A percentile compares a stretch with the other conserved stretches of the same genome.
phyloP scores from a whole-genome alignment of 2,113 vertebrate genomes.

The Mormoops blainvillei region DNA sequence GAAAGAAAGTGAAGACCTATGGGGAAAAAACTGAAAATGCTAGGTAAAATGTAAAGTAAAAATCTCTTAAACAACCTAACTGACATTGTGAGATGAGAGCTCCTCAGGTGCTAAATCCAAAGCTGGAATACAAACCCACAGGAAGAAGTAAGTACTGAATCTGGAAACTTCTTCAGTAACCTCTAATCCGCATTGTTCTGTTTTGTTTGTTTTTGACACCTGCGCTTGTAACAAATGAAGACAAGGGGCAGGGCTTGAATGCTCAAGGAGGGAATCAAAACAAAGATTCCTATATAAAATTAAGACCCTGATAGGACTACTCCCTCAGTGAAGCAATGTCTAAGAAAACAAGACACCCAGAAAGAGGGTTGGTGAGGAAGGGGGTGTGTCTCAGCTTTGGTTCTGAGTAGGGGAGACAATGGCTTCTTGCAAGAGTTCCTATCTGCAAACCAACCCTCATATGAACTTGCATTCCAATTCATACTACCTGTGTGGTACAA shows the following conservation, averaged over 20 bases:
- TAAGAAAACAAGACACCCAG: neutral
- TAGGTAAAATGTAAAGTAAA: neutral
- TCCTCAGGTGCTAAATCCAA: neutral
- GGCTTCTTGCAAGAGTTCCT: neutral
- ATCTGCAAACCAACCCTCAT: neutral
- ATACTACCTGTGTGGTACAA: neutral
- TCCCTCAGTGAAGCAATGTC: neutral
- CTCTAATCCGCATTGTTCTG: neutral
- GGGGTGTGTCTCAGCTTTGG: neutral
- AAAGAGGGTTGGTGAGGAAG: neutral
- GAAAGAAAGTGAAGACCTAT: neutral
- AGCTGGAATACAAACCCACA: neutral
- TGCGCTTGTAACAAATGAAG: neutral
- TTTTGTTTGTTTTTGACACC: neutral
- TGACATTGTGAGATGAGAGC: neutral
- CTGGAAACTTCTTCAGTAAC: neutral
- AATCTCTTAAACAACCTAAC: neutral
- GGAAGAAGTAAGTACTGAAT: neutral
- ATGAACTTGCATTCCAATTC: neutral
- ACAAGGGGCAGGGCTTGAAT: neutral
- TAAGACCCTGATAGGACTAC: neutral
- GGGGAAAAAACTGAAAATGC: neutral
- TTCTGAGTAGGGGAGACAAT: neutral
- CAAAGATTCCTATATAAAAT: neutral
- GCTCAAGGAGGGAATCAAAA: neutral